Conservation (phyloP, 2,888 invertebrate genomes). For the Drosophila austrosaltans region DNA sequence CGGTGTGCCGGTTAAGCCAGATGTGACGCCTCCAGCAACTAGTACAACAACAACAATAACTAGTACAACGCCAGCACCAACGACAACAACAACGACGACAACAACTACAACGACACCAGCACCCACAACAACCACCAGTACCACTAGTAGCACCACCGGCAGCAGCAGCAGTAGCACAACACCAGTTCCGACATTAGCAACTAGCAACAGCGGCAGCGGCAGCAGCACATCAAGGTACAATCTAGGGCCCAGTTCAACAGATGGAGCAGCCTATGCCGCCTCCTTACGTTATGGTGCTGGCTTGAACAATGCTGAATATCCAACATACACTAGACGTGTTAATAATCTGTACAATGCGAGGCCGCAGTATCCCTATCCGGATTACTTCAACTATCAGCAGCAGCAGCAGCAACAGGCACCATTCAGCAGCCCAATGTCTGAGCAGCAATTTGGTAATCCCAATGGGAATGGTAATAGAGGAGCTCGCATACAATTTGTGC, state of each 20-base stretch:
- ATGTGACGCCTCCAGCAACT: constrained; percentile 56
- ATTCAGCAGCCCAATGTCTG: background rate
- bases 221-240: background rate
- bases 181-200: constrained; percentile 43
- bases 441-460: background rate
- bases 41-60: constrained; percentile 24
- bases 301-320: constrained; percentile 64
- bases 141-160: constrained; percentile 32
- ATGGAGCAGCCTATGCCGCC: constrained; percentile 23
- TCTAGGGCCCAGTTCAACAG: constrained; percentile 16
- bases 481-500: constrained; percentile 77
- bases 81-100: constrained; percentile 54
- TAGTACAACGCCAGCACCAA: constrained; percentile 44
- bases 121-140: constrained; percentile 34
- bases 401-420: constrained; percentile 13
- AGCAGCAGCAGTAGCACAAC: constrained; percentile 36
- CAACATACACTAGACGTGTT: constrained; percentile 77
- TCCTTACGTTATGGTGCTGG: constrained; percentile 11
- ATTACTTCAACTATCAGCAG: constrained; percentile 75
- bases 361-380: constrained; percentile 82
- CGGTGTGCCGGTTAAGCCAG: constrained; percentile 35
- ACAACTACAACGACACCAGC: constrained; percentile 37
- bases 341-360: constrained; percentile 74
- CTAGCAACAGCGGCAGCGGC: constrained; percentile 26
- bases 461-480: constrained; percentile 34